phyloP scores from a whole-genome alignment of 1,140 invertebrate genomes.

The Steinernema feltiae region DNA sequence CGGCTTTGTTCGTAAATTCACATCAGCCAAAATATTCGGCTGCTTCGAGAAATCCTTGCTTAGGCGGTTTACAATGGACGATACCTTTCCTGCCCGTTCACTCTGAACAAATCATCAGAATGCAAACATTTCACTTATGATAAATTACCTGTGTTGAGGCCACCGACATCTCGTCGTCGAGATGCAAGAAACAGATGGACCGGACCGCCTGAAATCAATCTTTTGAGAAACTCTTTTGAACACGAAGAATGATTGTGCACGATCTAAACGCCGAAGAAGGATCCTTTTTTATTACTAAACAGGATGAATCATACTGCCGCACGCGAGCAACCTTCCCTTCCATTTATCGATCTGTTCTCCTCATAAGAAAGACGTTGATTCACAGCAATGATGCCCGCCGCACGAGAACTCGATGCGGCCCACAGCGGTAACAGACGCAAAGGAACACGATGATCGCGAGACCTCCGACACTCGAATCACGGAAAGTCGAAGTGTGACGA shows the following conservation, averaged over 20 bases:
- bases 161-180: neutral
- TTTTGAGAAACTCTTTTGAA: neutral
- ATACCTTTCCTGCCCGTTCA: neutral
- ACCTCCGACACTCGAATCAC: too few species aligned
- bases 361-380: too few species aligned
- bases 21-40: neutral
- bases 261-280: neutral
- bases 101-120: conserved; percentile 3
- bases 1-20: neutral
- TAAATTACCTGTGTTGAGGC: neutral
- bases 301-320: neutral
- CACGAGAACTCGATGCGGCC: too few species aligned
- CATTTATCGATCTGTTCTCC: neutral
- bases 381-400: too few species aligned
- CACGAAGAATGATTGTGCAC: neutral
- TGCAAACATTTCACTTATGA: neutral
- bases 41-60: conserved; percentile 15
- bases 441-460: too few species aligned
- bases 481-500: too few species aligned
- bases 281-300: neutral
- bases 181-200: neutral
- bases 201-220: neutral
- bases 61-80: conserved; percentile 6
- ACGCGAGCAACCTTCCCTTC: neutral
- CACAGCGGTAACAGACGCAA: too few species aligned